Base-by-base conservation (phyloP, 2,797 vertebrate genomes). In the Poeciliopsis presidionis region DNA sequence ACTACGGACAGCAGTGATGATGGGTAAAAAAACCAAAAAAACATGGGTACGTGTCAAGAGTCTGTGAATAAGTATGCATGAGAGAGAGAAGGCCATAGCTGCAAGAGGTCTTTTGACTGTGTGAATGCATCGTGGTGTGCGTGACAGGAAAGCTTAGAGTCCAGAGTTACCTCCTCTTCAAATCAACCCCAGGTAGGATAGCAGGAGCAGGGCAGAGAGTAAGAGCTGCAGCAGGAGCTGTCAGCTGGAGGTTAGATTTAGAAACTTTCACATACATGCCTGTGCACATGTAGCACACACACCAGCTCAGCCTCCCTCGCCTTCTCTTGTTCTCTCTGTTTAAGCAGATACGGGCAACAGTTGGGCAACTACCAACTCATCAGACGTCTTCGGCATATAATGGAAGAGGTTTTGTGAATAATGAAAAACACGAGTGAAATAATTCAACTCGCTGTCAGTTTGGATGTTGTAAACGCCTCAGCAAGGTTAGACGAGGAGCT, bases 181-280 rank as follows among this genome's bases (percentile, higher is more conserved):
- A 75, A 57, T 79, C 41, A 72, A 76, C 78, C 69, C 81, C 83
- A 87, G 84, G 77, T 65, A 86, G 78, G 39, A 9, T 5, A 78
- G 80, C 72, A 13, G 76, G 74, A 77, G 46, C 53, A 84, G 81
- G 80, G 33, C 25, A 78, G 45, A 43, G 28, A 61, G 86, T 82
- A 77, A 72, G 78, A 88, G 87, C 69, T 70, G 79, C 51, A 85
- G 86, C 57, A 0, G 81, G 75, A 87, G 84, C 84, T 88, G 87
- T 92, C 86, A 89, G 86, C 87, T 89, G 33, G 81, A 89, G 85
- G 87, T 84, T 81, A 84, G 79, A 86, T 75, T 85, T 82, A 77
- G 65, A 84, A 79, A 82, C 82, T 75, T 78, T 77, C 14, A 73
- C 25, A 57, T 71, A 77, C 78, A 69, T 73, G 57, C 59, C 45